Percentiles rank a stretch among this genome's conserved stretches.
These are phyloP conservation scores for Proteles cristata DNA, from an alignment of 2,113 vertebrate species.

Conservation along the genomic window DNA sequence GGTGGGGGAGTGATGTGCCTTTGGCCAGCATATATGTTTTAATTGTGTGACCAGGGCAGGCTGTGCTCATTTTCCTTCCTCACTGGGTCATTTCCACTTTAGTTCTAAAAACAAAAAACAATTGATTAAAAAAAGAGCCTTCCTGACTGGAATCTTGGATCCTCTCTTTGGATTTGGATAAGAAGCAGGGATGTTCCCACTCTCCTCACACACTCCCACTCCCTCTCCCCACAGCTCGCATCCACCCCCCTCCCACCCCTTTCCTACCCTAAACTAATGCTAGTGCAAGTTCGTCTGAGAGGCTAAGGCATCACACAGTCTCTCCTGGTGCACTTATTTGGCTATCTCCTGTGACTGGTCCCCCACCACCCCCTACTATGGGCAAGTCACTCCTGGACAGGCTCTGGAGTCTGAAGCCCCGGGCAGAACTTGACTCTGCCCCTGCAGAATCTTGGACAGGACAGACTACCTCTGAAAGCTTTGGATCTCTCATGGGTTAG, in stretches of 20 bases:
- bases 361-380: not conserved
- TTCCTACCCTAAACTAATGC: not conserved
- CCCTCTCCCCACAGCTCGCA: too few relatives aligned
- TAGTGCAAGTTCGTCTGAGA: not conserved
- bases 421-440: not conserved
- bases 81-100: constrained; percentile 60
- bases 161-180: not conserved
- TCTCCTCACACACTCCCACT: not conserved
- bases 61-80: constrained; percentile 50
- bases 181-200: not conserved
- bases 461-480: not conserved
- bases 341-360: not conserved
- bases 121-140: constrained; percentile 53
- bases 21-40: constrained; percentile 9
- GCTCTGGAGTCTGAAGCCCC: not conserved
- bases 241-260: not conserved
- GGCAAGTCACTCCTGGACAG: not conserved
- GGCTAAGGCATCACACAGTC: not conserved
- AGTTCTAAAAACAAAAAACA: constrained; percentile 67
- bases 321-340: not conserved
- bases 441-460: not conserved
- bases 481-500: not conserved
- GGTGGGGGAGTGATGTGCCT: not conserved
- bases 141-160: constrained; percentile 49
- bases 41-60: constrained; percentile 44